Evolutionary conservation across 2,797 vertebrate species (phyloP), one percentile per base, ranked within the genome.

Genomic region (Syngnathus acus): DNA sequence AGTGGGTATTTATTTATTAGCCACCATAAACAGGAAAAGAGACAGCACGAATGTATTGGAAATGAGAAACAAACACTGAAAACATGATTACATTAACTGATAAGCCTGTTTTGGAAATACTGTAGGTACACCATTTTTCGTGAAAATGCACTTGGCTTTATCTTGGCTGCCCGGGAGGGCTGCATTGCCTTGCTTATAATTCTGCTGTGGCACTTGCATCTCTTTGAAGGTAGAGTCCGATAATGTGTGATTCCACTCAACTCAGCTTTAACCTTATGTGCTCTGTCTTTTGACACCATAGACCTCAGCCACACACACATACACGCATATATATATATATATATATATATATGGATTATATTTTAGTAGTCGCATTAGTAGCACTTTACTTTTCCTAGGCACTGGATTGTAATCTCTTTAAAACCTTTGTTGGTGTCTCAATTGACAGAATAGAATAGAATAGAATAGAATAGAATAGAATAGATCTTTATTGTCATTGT

Each of bases 31-130:
- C 16, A 37, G 32, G 17, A 58, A 37, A 58, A 37, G 17, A 38
- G 13, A 58, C 5, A 57, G 5, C 54, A 32, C 14, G 19, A 17
- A 38, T 58, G 3, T 14, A 6, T 38, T 17, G 32, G 55, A 37
- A 58, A 58, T 7, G 26, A 37, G 26, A 37, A 37, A 26, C 16
- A 13, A 37, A 57, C 38, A 38, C 6, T 0, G 13, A 16, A 57
- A 37, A 57, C 54, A 14, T 7, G 55, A 37, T 58, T 58, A 17
- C 55, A 58, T 58, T 38, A 58, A 58, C 16, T 58, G 55, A 58
- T 58, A 58, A 58, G 55, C 55, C 14, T 17, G 2, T 14, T 58
- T 26, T 26, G 32, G 17, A 58, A 48, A 17, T 48, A 17, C 42
- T 48, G 47, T 48, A 58, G 2, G 32, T 17, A 17, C 26, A 57